Base-by-base conservation (phyloP, 1,140 invertebrate genomes). In the Prorops nasuta region DNA sequence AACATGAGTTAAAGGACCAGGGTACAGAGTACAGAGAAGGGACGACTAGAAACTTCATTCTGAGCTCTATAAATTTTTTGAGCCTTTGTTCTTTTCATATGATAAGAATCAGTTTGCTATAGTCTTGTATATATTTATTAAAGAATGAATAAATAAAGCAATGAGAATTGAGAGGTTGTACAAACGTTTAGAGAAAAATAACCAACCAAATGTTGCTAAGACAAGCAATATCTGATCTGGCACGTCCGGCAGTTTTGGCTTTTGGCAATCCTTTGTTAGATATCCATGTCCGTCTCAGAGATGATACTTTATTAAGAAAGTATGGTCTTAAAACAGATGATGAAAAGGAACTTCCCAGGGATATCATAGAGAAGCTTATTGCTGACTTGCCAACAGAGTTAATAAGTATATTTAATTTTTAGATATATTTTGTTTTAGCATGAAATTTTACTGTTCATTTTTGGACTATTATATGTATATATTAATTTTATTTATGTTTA, bases 251-350 rank as follows among this genome's bases (percentile, higher is more conserved):
- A 6, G 51, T 79, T 19, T 55, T 72, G 51, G 74, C 74, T n/a
- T 83, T 85, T 61, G 85, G 85, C 12, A 87, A 87, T 72, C 84
- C 85, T 17, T 67, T 87, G 21, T 53, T 86, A 41, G 86, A 87
- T 59, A 79, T 84, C n/a, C 79, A 79, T 35, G 77, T 83, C 15
- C 70, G 67, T 35, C 65, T 81, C 16, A 59, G 72, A 17, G 75
- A 78, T 52, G 58, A 72, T 4, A 67, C 75, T 35, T 68, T 86
- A 20, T 63, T 86, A 22, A 51, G 80, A 42, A 83, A 85, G 71
- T 84, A 81, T 72, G 76, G 70, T 51, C 67, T 83, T 2, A 61
- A 71, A 41, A 54, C 68, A 8, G 79, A 83, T 52, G 76, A 67
- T 16, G 75, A 82, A 65, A 66, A 62, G 12, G 80, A 83, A 67